These are phyloP conservation scores for Formicarius rufipectus DNA, from an alignment of 2,113 vertebrate species.

Conservation along the genomic window DNA sequence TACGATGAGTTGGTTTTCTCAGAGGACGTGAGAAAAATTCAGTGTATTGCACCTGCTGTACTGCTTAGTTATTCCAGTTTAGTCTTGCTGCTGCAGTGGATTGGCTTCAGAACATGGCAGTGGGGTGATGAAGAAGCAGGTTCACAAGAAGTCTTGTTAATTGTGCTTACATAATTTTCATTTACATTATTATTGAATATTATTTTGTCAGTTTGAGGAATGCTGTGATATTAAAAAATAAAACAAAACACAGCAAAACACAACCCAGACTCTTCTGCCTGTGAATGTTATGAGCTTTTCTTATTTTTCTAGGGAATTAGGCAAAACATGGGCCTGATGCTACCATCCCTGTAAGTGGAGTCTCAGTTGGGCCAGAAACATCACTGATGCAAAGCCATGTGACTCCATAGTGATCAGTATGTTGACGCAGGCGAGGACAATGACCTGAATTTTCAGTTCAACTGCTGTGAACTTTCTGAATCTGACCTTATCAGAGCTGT, in stretches of 20 bases:
- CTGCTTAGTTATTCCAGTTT: background rate
- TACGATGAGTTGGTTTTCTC: background rate
- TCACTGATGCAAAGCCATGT: background rate
- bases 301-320: background rate
- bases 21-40: background rate
- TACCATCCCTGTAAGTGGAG: background rate
- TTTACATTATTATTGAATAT: background rate
- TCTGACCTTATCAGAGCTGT: background rate
- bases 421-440: background rate
- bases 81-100: background rate
- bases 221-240: background rate
- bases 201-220: background rate
- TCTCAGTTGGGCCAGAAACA: background rate
- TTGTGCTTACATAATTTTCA: background rate
- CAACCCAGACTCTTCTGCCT: background rate
- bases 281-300: background rate
- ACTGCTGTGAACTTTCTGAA: background rate
- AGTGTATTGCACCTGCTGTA: background rate
- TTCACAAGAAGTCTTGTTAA: background rate
- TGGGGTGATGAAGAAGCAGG: background rate
- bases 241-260: no score
- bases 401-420: background rate
- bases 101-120: background rate
- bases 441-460: background rate
- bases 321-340: background rate